Evolutionary conservation across 2,113 vertebrate species (phyloP), one percentile per base, ranked within the genome.

Genomic region (Takifugu bimaculatus): DNA sequence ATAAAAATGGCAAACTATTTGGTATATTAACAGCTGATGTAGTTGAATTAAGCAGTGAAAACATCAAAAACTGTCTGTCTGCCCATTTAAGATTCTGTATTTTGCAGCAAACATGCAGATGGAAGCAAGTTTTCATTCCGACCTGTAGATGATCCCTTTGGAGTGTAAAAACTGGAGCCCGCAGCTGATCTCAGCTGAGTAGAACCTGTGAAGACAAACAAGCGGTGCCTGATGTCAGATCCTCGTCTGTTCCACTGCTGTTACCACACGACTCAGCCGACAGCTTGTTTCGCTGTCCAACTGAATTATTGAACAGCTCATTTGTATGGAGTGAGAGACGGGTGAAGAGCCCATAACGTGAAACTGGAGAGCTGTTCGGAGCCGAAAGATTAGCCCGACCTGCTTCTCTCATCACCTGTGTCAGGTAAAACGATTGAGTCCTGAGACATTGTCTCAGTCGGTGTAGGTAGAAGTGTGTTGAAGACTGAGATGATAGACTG

Each of bases 121-220:
- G 27, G 43, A 52, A 26, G 49, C 11, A 44, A 48, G 20, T 54
- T 72, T 80, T 76, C 51, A 49, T 29, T 73, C 87, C 78, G 68
- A 99, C 97, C 97, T 97, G 89, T 99, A 99, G 87, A 99, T 95
- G 81, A 99, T 93, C 45, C 95, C 94, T 90, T 94, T 98, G 70
- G 89, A 88, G 78, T 99, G 97, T 47, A 99, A 91, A 78, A 97
- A 99, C 90, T 99, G 94, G 20, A 99, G 89, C 15, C 96, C 97
- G 76, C 94, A 97, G 57, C 96, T 65, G 67, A 98, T 99, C 88
- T 99, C 97, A 32, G 97, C 93, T 27, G 90, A 92, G 13, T 99
- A 99, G 87, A 98, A 99, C 90, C 97, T 99, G 85, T 5, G 72
- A 44, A 13, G 65, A 77, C 60, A 85, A 75, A 82, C 28, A 57